These are phyloP conservation scores for Tanytarsus gracilentus DNA, from an alignment of 2,888 invertebrate genomes.

Conservation along the genomic window DNA sequence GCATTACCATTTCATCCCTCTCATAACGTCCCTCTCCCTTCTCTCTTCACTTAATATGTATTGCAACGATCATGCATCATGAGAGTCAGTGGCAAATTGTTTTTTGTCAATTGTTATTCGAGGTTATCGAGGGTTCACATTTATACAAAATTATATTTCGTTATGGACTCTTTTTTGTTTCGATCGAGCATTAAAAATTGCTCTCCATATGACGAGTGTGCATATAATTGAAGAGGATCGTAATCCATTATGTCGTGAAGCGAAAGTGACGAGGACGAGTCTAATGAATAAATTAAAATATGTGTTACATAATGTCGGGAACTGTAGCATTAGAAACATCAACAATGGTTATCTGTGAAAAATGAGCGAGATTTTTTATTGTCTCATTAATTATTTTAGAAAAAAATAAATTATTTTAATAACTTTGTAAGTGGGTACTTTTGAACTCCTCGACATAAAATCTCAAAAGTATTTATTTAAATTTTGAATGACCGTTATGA, in stretches of 20 bases:
- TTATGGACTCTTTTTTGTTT: neutral
- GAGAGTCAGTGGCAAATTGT: conserved; percentile 20
- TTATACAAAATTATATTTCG: neutral
- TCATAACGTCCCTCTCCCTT: neutral
- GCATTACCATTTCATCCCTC: neutral
- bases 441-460: no score
- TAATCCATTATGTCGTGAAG: conserved; percentile 12
- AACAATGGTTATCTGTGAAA: no score
- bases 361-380: no score
- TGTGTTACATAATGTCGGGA: neutral
- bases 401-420: no score
- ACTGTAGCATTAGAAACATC: neutral
- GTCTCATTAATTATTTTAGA: no score
- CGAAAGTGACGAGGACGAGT: conserved; percentile 2
- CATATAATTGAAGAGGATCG: neutral
- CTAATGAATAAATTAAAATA: conserved; percentile 15
- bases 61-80: neutral
- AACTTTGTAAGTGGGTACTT: no score
- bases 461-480: no score
- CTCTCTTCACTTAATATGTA: neutral
- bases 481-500: neutral
- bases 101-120: neutral
- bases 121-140: neutral
- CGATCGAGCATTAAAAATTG: neutral
- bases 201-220: neutral